These are phyloP conservation scores for Dreissena polymorpha DNA, from an alignment of 1,140 invertebrate genomes.

Conservation along the genomic window DNA sequence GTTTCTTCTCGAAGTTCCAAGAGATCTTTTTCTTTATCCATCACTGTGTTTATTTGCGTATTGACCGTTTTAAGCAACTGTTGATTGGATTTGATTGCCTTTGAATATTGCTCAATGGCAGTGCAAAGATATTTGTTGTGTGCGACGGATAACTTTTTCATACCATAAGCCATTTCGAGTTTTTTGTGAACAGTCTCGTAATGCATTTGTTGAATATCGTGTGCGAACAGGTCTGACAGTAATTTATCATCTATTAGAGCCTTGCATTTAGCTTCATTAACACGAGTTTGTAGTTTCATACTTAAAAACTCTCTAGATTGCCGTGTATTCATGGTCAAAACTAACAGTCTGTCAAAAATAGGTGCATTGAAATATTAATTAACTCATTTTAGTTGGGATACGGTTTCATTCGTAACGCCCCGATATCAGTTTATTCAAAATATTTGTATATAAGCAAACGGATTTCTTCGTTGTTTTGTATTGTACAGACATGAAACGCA, in stretches of 20 bases:
- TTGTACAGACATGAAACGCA: too few relatives aligned
- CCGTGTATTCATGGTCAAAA: conserved; percentile 1
- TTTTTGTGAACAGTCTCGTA: conserved; percentile 16
- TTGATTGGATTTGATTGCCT: conserved; percentile 17
- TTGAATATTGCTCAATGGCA: conserved; percentile 12
- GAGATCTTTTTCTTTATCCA: conserved; percentile 25
- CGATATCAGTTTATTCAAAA: too few relatives aligned
- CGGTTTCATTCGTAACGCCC: too few relatives aligned
- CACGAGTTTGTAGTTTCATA: conserved; percentile 19
- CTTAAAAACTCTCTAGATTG: conserved; percentile 14
- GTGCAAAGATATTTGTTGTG: conserved; percentile 5
- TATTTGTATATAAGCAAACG: too few relatives aligned
- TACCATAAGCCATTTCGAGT: conserved; percentile 9
- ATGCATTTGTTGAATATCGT: conserved; percentile 28
- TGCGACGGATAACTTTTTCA: conserved; percentile 10
- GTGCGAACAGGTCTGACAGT: conserved; percentile 3
- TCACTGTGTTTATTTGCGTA: not conserved
- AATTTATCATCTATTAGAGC: conserved; percentile 23
- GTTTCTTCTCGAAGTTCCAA: too few relatives aligned
- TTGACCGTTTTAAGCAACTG: conserved; percentile 7
- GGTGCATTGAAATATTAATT: too few relatives aligned
- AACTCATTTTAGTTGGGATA: too few relatives aligned
- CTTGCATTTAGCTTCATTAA: conserved; percentile 18
- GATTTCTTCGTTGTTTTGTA: too few relatives aligned
- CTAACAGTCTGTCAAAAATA: too few relatives aligned